Evolutionary conservation across 2,797 vertebrate genomes (phyloP).

Genomic region (Prunella strophiata): DNA sequence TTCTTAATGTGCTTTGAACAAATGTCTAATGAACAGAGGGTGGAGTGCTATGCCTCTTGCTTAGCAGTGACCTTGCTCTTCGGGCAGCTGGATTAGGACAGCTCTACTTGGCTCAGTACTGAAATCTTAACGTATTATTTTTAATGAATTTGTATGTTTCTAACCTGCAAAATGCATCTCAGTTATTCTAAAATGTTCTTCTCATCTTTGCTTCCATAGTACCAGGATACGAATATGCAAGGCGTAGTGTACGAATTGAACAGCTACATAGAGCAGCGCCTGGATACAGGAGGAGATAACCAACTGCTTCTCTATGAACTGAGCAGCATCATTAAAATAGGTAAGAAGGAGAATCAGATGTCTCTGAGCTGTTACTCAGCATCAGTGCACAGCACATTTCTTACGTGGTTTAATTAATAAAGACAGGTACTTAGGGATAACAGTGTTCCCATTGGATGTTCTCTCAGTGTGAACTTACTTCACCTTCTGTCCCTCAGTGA

Average conservation of each 20-base stretch:
- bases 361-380: neutral
- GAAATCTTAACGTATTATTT: neutral
- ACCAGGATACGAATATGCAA: conserved; percentile 98
- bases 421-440: neutral
- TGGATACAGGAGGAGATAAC: conserved; percentile 94
- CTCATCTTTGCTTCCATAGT: conserved; percentile 79
- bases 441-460: neutral
- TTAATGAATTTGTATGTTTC: neutral
- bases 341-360: conserved; percentile 72
- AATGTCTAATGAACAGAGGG: neutral
- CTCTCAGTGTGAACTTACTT: neutral
- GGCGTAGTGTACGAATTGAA: conserved; percentile 95
- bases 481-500: neutral
- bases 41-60: neutral
- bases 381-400: neutral
- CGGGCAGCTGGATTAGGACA: neutral
- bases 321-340: conserved; percentile 95
- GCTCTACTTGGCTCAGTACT: neutral
- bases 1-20: neutral
- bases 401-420: neutral
- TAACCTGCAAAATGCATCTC: neutral
- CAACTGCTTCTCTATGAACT: conserved; percentile 95
- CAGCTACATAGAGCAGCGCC: conserved; percentile 94
- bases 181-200: neutral
- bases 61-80: neutral